Base-by-base conservation (phyloP, 2,888 invertebrate genomes). In the Empis stercorea region DNA sequence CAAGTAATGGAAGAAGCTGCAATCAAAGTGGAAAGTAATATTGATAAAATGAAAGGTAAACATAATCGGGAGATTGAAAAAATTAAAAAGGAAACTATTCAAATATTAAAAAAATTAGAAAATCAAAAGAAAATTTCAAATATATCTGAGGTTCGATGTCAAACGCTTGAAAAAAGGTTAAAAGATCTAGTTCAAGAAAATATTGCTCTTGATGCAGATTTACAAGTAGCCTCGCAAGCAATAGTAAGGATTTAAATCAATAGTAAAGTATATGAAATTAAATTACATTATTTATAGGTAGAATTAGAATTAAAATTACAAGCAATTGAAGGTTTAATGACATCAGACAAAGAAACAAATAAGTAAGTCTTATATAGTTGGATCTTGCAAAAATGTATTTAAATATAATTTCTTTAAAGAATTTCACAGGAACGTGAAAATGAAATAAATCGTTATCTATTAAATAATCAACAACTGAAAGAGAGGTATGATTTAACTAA, bases 261-360 rank as follows among this genome's bases (percentile, higher is more conserved):
- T 34, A n/a, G n/a, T n/a, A n/a, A 0, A 4, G 6, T 14, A 42
- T 40, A 15, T 17, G 1, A 20, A 30, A 1, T 7, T 30, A 20
- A 3, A 37, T 9, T 34, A 2, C n/a, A 20, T 1, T 16, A 32
- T 61, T 62, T 15, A 4, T 56, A 72, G 75, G 63, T 65, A 64
- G 50, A 73, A 66, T 46, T 75, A 74, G 43, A 78, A 71, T 56
- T 77, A 73, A 64, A 63, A 79, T 23, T 76, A 74, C 56, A 73
- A 72, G 58, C 78, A 75, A 63, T 72, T 76, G 56, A 75, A 73
- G 61, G 71, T 66, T 53, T 80, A 76, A 68, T 78, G 73, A 63
- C 73, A 72, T 58, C 68, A 76, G 43, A 80, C 73, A 60, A 74
- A 70, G 63, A 77, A 70, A 77, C 76, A 61, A 63, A 65, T 56